Evolutionary conservation across 2,888 invertebrate species (phyloP).

Genomic region (Anodontia alba): DNA sequence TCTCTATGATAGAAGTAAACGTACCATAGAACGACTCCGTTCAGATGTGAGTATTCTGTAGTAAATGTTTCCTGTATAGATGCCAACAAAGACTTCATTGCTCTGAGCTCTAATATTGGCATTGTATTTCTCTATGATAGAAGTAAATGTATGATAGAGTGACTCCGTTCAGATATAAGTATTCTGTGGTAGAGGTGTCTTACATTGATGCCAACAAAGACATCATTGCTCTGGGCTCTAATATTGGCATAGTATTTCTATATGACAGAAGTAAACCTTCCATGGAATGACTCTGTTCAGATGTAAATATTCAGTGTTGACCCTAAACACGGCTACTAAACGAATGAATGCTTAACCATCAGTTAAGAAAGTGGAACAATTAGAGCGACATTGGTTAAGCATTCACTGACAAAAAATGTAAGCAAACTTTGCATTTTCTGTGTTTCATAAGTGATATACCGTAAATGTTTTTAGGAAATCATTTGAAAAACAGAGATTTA

Average conservation of each 20-base stretch:
- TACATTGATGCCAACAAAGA: slow-evolving; percentile 93
- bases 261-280: slow-evolving; percentile 89
- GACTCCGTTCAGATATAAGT: slow-evolving; percentile 92
- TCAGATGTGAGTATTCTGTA: slow-evolving; percentile 89
- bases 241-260: slow-evolving; percentile 94
- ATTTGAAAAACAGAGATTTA: no score
- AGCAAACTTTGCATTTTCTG: no score
- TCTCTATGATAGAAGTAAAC: slow-evolving; percentile 92
- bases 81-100: slow-evolving; percentile 92
- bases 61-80: slow-evolving; percentile 90
- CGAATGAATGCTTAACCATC: no score
- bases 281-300: slow-evolving; percentile 91
- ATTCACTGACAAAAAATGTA: no score
- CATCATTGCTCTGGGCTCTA: slow-evolving; percentile 94
- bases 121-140: slow-evolving; percentile 95
- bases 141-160: slow-evolving; percentile 88
- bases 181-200: slow-evolving; percentile 85
- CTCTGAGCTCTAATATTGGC: slow-evolving; percentile 94
- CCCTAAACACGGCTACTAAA: no score
- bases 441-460: no score
- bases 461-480: no score
- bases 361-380: no score
- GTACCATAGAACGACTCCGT: slow-evolving; percentile 89
- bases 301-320: slow-evolving; percentile 88
- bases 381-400: no score